Percentiles rank a stretch among this genome's conserved stretches.
Evolutionary conservation across 1,140 invertebrate species (phyloP).

Genomic region (Drosophila sproati): DNA sequence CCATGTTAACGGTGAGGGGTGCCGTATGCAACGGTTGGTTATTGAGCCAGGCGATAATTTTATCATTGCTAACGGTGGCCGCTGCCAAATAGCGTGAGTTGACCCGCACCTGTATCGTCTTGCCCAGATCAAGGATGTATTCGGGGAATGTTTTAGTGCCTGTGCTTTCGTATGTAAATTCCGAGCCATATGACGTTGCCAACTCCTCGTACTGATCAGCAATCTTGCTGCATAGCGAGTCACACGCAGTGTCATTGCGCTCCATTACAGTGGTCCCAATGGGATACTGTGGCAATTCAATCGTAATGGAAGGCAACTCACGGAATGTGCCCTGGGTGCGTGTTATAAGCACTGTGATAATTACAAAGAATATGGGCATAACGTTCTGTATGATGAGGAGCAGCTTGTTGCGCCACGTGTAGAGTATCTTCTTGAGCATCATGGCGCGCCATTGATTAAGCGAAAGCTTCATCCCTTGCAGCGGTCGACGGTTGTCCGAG

Average conservation of each 20-base stretch:
- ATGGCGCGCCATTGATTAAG: conserved; percentile 88
- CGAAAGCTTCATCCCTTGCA: conserved; percentile 56
- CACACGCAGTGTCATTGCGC: not conserved
- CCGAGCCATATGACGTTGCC: conserved; percentile 45
- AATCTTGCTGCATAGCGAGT: not conserved
- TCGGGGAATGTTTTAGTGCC: conserved; percentile 4
- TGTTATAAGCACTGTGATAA: conserved; percentile 86
- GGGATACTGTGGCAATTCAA: conserved; percentile 62
- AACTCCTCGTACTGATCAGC: conserved; percentile 51
- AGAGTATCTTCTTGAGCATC: conserved; percentile 87
- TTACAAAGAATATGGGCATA: conserved; percentile 87
- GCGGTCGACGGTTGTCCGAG: conserved; percentile 44
- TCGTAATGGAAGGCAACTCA: conserved; percentile 53
- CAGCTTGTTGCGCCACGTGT: conserved; percentile 86
- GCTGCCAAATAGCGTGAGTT: conserved; percentile 67
- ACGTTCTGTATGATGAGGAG: conserved; percentile 86
- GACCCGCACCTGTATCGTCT: conserved; percentile 57
- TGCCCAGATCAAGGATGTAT: conserved; percentile 59
- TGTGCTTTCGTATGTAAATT: conserved; percentile 40
- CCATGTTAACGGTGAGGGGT: conserved; percentile 87
- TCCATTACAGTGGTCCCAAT: conserved; percentile 64
- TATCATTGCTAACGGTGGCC: conserved; percentile 82
- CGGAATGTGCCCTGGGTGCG: conserved; percentile 41
- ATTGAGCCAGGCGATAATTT: conserved; percentile 87
- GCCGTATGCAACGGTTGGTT: conserved; percentile 90